These are phyloP conservation scores for Drosophila repleta DNA, from an alignment of 1,140 invertebrate genomes.

Conservation along the genomic window DNA sequence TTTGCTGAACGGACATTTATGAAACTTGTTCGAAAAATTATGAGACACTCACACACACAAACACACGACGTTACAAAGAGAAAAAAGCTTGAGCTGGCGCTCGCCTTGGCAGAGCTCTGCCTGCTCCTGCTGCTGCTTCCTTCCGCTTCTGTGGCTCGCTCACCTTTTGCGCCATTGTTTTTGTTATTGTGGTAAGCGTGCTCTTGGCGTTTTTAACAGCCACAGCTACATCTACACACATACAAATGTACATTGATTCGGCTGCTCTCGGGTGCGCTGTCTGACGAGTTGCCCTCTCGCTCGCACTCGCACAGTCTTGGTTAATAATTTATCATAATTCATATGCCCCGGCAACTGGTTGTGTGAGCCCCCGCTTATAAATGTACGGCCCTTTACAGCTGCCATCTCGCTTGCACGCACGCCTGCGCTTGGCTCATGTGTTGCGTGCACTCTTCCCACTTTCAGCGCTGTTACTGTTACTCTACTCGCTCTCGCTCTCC, in stretches of 20 bases:
- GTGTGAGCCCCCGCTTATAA: slow-evolving; percentile 16
- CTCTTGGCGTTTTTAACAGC: slow-evolving; percentile 36
- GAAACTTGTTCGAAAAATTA: slow-evolving; percentile 82
- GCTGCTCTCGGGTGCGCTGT: slow-evolving; percentile 27
- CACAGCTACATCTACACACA: not conserved
- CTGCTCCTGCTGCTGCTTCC: slow-evolving; percentile 48
- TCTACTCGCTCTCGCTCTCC: not conserved
- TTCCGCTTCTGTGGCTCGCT: slow-evolving; percentile 67
- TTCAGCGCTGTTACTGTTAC: slow-evolving; percentile 20
- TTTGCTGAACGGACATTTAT: slow-evolving; percentile 69
- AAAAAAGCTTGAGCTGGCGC: slow-evolving; percentile 12
- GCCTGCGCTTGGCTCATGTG: slow-evolving; percentile 46
- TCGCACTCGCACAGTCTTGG: slow-evolving; percentile 42
- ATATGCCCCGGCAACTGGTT: slow-evolving; percentile 69
- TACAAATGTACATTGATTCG: not conserved
- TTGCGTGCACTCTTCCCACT: slow-evolving; percentile 40
- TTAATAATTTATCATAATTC: slow-evolving; percentile 84
- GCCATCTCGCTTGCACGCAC: slow-evolving; percentile 59
- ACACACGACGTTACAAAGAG: slow-evolving; percentile 13
- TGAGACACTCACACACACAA: slow-evolving; percentile 55
- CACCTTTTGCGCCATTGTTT: slow-evolving; percentile 66
- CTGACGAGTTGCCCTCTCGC: slow-evolving; percentile 19
- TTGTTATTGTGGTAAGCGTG: slow-evolving; percentile 26
- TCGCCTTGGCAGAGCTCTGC: slow-evolving; percentile 6
- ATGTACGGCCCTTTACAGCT: slow-evolving; percentile 54